Base-by-base conservation (phyloP, 2,888 invertebrate genomes). In the Drepana falcataria region DNA sequence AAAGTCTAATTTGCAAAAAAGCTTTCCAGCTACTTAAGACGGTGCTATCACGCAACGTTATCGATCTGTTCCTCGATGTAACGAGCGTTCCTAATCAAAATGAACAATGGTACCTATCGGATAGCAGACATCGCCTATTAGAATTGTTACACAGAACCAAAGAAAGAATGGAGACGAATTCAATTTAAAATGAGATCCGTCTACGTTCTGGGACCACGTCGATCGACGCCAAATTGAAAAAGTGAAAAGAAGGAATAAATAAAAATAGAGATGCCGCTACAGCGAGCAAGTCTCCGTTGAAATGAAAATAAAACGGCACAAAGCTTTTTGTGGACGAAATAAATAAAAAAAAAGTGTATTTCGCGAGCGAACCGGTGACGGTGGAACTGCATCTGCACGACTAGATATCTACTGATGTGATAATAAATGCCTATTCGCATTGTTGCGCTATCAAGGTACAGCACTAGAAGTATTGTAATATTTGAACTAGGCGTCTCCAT, bases 231-330 rank as follows among this genome's bases (percentile, higher is more conserved):
- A 87, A 89, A 91, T 87, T 88, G 85, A 89, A 90, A 90, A 85
- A 83, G 72, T 75, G 75, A 71, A 77, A 78, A 82, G 84, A 84
- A 77, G 81, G 84, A 87, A 88, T 87, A 90, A 90, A 91, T 87
- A 90, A 91, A 90, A 90, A 90, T 90, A 90, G 89, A 89, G 85
- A 88, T 84, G 81, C 89, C 87, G 87, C 88, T 88, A 87, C 87
- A 87, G 86, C 85, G 21, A 21, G 88, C 89, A 90, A 90, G 89
- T 90, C 89, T 83, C 83, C 87, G 91, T 87, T 87, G 91, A 90
- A 91, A 89, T 87, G 88, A 79, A 90, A 90, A 91, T 88, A 87
- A 90, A 89, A 86, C 83, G 78, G 78, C 80, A 81, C 81, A 86
- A 88, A 80, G 85, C 83, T 87, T 87, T 88, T 88, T 88, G 89